phyloP scores from a whole-genome alignment of 2,113 vertebrate genomes.

The Centrocercus urophasianus region DNA sequence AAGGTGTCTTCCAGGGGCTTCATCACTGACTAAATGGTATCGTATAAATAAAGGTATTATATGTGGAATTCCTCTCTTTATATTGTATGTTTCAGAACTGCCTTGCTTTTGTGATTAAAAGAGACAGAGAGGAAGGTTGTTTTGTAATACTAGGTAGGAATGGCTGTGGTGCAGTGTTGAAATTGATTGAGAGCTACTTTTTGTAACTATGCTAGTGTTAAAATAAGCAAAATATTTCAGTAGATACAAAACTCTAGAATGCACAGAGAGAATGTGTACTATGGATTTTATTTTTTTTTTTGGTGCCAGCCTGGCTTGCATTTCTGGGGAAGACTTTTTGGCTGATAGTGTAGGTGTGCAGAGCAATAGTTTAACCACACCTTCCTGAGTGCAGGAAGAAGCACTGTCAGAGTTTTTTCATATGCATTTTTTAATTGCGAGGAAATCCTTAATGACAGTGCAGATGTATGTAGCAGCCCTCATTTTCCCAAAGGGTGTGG shows the following conservation, averaged over 20 bases:
- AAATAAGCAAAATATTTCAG: neutral
- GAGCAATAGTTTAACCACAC: neutral
- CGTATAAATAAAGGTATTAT: neutral
- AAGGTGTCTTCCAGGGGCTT: neutral
- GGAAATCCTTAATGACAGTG: slow-evolving; percentile 1
- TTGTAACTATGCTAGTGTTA: neutral
- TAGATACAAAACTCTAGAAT: neutral
- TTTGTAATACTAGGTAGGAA: neutral
- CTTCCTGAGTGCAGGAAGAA: slow-evolving; percentile 14
- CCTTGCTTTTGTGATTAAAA: neutral
- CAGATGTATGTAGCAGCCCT: neutral
- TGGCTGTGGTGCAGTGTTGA: neutral
- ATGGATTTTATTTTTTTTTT: neutral
- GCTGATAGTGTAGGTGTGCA: neutral
- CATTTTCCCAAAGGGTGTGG: slow-evolving; percentile 43
- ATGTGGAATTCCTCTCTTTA: neutral
- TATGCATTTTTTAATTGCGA: slow-evolving; percentile 8
- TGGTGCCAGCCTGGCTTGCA: neutral
- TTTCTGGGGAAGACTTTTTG: slow-evolving; percentile 7
- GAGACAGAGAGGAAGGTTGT: neutral
- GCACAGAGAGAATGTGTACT: neutral
- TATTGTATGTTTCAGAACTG: neutral
- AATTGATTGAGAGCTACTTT: neutral
- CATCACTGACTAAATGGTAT: neutral
- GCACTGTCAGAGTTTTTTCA: neutral